Conservation (phyloP, 1,140 invertebrate genomes). For the Hycleus phaleratus region DNA sequence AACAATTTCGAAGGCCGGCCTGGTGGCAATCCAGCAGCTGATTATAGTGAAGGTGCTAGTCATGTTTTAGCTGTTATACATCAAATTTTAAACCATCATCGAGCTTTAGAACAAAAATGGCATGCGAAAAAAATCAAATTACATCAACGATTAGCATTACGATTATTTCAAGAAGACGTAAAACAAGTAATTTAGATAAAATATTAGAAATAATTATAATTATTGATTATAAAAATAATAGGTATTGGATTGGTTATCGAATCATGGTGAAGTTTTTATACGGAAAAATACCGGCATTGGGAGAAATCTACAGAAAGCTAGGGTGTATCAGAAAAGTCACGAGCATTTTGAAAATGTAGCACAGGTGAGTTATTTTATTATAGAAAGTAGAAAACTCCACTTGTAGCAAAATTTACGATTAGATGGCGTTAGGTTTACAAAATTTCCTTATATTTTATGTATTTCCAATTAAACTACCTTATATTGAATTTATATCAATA, state of each 20-base stretch:
- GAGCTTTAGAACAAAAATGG: slow-evolving; percentile 88
- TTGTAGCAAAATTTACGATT: neutral
- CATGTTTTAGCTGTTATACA: slow-evolving; percentile 86
- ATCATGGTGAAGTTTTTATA: slow-evolving; percentile 98
- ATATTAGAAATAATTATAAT: neutral
- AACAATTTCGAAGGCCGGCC: slow-evolving; percentile 37
- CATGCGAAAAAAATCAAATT: slow-evolving; percentile 88
- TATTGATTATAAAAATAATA: slow-evolving; percentile 31
- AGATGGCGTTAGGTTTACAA: neutral
- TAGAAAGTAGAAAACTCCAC: neutral
- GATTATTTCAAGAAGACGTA: slow-evolving; percentile 93
- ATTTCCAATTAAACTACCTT: too few relatives aligned
- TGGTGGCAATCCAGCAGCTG: slow-evolving; percentile 78
- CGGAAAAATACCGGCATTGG: slow-evolving; percentile 95
- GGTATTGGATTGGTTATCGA: slow-evolving; percentile 95
- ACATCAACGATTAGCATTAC: slow-evolving; percentile 85
- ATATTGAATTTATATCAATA: too few relatives aligned
- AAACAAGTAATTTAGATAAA: slow-evolving; percentile 54
- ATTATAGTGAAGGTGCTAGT: slow-evolving; percentile 90
- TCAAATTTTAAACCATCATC: slow-evolving; percentile 89
- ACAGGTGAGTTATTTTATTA: slow-evolving; percentile 61
- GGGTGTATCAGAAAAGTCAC: slow-evolving; percentile 94
- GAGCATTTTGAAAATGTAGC: slow-evolving; percentile 98
- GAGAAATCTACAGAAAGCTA: slow-evolving; percentile 85
- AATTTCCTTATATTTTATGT: too few relatives aligned